phyloP scores from a whole-genome alignment of 2,797 vertebrate species.

The Mormyrops attenuatus region DNA sequence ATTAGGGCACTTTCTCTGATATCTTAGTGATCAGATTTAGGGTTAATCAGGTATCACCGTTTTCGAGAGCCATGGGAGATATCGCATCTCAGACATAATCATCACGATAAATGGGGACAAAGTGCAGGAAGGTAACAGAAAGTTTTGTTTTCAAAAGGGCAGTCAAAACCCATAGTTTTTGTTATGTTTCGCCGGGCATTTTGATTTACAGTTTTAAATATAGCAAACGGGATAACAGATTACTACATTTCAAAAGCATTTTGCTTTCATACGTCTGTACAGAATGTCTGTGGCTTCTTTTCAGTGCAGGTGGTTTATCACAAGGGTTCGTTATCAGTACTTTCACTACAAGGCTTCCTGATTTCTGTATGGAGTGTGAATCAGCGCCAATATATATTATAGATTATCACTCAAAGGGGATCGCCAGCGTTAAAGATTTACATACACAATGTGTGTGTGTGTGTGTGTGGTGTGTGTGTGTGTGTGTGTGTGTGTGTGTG shows the following conservation, averaged over 20 bases:
- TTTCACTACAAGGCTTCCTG: not conserved
- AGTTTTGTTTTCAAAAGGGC: not conserved
- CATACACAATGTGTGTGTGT: not conserved
- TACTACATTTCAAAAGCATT: not conserved
- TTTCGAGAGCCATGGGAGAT: not conserved
- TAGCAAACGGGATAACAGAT: not conserved
- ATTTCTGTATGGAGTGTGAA: not conserved
- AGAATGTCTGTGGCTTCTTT: not conserved
- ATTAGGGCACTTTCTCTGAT: conserved; percentile 26
- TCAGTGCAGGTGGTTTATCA: not conserved
- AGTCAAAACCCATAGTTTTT: not conserved
- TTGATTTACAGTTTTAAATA: not conserved
- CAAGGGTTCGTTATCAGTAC: not conserved
- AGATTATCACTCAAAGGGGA: not conserved
- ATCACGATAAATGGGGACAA: not conserved
- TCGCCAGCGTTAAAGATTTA: not conserved
- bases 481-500: no score
- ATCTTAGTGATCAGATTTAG: not conserved
- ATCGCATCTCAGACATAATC: not conserved
- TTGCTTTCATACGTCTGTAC: not conserved
- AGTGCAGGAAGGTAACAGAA: not conserved
- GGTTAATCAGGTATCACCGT: not conserved
- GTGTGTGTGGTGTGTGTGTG: not conserved
- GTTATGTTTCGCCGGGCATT: not conserved
- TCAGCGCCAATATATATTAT: not conserved